Conservation (phyloP, 2,113 vertebrate genomes). For the Thymallus thymallus region DNA sequence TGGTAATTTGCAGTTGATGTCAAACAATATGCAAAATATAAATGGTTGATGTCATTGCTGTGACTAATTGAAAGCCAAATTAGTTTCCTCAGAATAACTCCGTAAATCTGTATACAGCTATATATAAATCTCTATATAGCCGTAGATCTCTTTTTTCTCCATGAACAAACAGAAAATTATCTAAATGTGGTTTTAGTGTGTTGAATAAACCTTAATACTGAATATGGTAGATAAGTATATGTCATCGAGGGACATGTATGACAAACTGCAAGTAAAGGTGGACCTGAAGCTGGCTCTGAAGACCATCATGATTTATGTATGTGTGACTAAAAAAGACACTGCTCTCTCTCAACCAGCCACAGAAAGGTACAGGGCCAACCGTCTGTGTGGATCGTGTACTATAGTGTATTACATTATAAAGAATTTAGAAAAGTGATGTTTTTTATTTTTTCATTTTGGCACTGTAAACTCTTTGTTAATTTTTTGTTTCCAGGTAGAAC, state of each 20-base stretch:
- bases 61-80: not conserved
- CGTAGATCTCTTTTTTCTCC: too few relatives aligned
- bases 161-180: not conserved
- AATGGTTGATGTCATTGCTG: not conserved
- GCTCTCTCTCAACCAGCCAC: not conserved
- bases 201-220: too few relatives aligned
- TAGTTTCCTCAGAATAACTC: too few relatives aligned
- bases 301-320: not conserved
- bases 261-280: not conserved
- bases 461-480: not conserved
- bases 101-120: too few relatives aligned
- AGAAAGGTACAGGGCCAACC: not conserved
- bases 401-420: not conserved
- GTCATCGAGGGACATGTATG: too few relatives aligned
- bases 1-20: not conserved
- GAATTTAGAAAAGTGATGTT: not conserved
- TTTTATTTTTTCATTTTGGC: not conserved
- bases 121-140: too few relatives aligned
- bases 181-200: not conserved
- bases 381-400: not conserved
- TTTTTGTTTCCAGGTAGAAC: too few relatives aligned
- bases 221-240: too few relatives aligned
- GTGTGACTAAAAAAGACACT: not conserved
- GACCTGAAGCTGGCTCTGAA: not conserved
- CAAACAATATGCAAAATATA: not conserved